phyloP scores from a whole-genome alignment of 2,888 invertebrate species.

The Noctua comes region DNA sequence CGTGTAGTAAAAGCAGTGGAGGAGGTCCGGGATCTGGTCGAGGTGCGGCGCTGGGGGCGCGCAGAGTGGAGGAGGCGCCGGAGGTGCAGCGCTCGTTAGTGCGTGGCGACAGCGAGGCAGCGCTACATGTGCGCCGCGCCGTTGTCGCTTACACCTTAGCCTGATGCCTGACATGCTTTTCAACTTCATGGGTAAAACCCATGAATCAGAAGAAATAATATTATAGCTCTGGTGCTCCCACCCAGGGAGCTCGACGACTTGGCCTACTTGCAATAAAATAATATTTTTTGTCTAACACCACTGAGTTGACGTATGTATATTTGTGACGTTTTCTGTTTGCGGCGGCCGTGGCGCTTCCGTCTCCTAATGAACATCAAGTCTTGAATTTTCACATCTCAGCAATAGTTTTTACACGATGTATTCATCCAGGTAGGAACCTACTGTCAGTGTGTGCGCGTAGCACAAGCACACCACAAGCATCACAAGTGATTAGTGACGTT shows the following conservation, averaged over 20 bases:
- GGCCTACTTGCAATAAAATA: not conserved
- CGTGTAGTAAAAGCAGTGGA: not conserved
- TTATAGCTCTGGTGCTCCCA: not conserved
- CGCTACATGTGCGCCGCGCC: too few relatives aligned
- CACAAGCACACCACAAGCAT: not conserved
- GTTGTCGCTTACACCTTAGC: too few relatives aligned
- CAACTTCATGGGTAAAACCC: not conserved
- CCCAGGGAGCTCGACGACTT: not conserved
- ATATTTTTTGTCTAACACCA: not conserved
- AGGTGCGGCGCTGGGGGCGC: not conserved
- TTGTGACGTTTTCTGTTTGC: not conserved
- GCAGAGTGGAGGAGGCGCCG: too few relatives aligned
- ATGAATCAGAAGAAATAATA: not conserved
- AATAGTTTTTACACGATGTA: slow-evolving; percentile 26
- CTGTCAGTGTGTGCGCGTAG: slow-evolving; percentile 25
- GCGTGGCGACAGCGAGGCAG: not conserved
- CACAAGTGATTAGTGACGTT: slow-evolving; percentile 45
- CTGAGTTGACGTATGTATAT: not conserved
- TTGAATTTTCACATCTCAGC: slow-evolving; percentile 30
- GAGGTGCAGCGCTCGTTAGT: not conserved
- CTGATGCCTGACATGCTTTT: too few relatives aligned
- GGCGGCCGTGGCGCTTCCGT: not conserved
- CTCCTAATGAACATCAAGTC: slow-evolving; percentile 18
- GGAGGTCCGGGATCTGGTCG: not conserved
- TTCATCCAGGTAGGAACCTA: not conserved